phyloP scores from a whole-genome alignment of 1,140 invertebrate genomes.

The Globodera ellingtonae region DNA sequence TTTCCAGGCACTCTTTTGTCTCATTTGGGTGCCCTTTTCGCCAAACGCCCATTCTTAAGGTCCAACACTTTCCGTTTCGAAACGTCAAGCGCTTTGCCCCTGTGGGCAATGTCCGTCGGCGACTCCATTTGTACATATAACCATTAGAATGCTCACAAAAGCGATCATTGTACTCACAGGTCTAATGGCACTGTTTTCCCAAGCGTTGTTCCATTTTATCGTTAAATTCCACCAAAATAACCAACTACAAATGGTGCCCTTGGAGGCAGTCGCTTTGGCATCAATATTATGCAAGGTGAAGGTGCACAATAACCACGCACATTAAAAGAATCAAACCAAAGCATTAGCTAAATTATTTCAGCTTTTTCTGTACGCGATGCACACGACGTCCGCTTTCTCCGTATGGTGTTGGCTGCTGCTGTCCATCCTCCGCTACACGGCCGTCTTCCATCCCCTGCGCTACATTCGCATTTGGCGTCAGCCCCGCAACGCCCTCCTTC shows the following conservation, averaged over 20 bases:
- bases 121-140: constrained; percentile 52
- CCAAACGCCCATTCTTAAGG: constrained; percentile 38
- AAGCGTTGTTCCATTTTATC: constrained; percentile 54
- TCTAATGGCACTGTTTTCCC: constrained; percentile 47
- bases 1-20: constrained; percentile 48
- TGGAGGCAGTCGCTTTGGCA: constrained; percentile 10
- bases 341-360: constrained; percentile 12
- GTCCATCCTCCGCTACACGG: constrained; percentile 58
- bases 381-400: constrained; percentile 61
- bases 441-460: constrained; percentile 60
- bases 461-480: constrained; percentile 60
- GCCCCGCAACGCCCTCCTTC: constrained; percentile 54
- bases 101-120: constrained; percentile 59
- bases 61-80: constrained; percentile 56
- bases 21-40: constrained; percentile 38
- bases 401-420: constrained; percentile 62
- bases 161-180: too few species aligned
- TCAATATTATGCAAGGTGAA: constrained; percentile 58
- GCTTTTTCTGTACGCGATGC: constrained; percentile 57
- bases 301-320: constrained; percentile 6
- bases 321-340: constrained; percentile 13
- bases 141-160: too few species aligned
- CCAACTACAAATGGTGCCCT: constrained; percentile 10
- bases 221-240: constrained; percentile 25
- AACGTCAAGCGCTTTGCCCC: constrained; percentile 55